These are phyloP conservation scores for Anastrepha ludens DNA, from an alignment of 1,140 invertebrate species.

Conservation along the genomic window DNA sequence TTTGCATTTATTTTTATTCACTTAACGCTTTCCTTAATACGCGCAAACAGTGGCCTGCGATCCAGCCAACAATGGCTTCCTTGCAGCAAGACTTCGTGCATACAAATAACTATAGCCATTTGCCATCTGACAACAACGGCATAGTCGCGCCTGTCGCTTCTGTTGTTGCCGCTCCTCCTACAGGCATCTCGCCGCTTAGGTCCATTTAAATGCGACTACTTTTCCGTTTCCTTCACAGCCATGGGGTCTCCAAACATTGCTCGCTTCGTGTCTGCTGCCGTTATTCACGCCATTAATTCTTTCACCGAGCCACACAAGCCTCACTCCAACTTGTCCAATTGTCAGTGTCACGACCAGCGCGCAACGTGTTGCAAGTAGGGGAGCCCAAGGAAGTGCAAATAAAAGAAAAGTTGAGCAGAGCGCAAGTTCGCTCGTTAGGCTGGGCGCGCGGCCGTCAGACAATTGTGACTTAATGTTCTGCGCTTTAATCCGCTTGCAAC, in stretches of 20 bases:
- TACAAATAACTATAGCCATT: not conserved
- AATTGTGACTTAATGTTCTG: conserved; percentile 28
- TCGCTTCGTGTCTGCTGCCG: not conserved
- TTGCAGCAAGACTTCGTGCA: not conserved
- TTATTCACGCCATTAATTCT: not conserved
- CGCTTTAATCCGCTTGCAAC: not conserved
- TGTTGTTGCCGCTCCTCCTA: not conserved
- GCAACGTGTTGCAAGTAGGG: not conserved
- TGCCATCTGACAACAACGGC: not conserved
- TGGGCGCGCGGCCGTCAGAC: not conserved
- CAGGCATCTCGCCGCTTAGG: not conserved
- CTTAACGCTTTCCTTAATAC: not conserved
- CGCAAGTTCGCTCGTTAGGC: not conserved
- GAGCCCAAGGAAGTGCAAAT: not conserved
- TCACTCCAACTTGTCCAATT: not conserved
- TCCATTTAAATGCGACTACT: not conserved
- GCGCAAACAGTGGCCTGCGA: not conserved
- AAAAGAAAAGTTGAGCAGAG: not conserved
- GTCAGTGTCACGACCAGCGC: not conserved
- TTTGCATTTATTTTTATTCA: conserved; percentile 16
- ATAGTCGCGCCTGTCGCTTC: not conserved
- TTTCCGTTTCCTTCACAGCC: not conserved
- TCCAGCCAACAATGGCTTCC: not conserved
- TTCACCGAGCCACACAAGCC: not conserved
- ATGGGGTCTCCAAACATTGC: not conserved